These are phyloP conservation scores for Copsychus sechellarum DNA, from an alignment of 2,113 vertebrate species.

Conservation along the genomic window DNA sequence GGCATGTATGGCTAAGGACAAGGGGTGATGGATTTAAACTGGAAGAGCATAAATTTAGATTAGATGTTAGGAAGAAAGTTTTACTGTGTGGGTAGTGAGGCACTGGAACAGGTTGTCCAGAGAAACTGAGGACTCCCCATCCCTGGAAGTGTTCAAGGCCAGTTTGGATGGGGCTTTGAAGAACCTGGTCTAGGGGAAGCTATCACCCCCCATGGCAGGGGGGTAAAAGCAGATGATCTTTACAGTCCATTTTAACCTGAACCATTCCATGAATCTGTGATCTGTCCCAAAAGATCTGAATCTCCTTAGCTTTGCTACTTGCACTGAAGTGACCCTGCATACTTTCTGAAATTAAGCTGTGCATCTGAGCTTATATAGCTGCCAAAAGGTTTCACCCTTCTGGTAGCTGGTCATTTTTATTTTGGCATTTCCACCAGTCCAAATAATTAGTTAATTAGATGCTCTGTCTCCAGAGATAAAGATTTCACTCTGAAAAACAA, in stretches of 20 bases:
- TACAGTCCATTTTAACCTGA: not conserved
- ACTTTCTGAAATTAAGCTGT: not conserved
- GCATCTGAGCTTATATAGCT: not conserved
- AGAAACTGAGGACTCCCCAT: not conserved
- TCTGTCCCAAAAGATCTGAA: not conserved
- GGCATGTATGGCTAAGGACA: not conserved
- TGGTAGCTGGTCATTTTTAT: not conserved
- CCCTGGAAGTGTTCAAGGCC: not conserved
- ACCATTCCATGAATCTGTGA: not conserved
- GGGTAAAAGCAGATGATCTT: not conserved
- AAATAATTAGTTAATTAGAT: constrained; percentile 48
- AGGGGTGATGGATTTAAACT: not conserved
- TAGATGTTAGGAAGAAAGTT: not conserved
- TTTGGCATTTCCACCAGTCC: constrained; percentile 17
- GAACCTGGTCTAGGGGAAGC: not conserved
- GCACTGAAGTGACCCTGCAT: not conserved
- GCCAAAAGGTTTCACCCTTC: not conserved
- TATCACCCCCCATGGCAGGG: not conserved
- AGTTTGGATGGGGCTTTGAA: not conserved
- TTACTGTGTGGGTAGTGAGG: not conserved
- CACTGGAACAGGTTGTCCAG: not conserved
- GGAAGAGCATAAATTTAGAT: not conserved
- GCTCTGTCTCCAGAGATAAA: constrained; percentile 29
- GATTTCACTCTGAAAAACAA: constrained; percentile 51
- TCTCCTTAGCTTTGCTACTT: not conserved